phyloP scores from a whole-genome alignment of 2,113 vertebrate genomes.

The Paedocypris sp. region DNA sequence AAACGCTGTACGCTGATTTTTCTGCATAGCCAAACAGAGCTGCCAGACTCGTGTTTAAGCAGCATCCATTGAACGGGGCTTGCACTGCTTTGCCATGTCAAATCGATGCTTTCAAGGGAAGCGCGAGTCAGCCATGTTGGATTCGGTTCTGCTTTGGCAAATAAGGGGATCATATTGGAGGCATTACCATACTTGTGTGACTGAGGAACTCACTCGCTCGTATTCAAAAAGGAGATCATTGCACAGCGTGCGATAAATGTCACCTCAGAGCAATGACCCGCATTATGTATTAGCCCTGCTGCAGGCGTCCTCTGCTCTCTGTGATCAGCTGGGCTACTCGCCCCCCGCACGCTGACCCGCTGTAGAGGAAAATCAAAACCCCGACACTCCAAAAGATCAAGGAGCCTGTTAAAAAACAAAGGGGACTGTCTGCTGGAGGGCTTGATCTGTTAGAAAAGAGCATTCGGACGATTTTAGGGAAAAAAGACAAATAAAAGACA shows the following conservation, averaged over 20 bases:
- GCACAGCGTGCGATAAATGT: conserved; percentile 39
- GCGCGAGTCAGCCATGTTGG: conserved; percentile 31
- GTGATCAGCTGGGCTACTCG: conserved; percentile 26
- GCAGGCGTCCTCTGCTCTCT: conserved; percentile 20
- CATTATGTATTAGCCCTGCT: conserved; percentile 29
- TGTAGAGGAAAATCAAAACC: conserved; percentile 18
- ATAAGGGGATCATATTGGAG: conserved; percentile 41
- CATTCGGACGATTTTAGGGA: not conserved
- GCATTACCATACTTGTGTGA: conserved; percentile 38
- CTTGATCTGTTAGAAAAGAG: not conserved
- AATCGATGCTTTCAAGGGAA: conserved; percentile 38
- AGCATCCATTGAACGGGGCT: conserved; percentile 18
- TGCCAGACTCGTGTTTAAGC: conserved; percentile 29
- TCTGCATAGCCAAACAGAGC: conserved; percentile 27
- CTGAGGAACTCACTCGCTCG: conserved; percentile 20
- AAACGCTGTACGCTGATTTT: conserved; percentile 29
- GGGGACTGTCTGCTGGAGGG: not conserved
- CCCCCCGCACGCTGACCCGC: not conserved
- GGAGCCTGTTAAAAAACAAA: not conserved
- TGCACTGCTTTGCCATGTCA: conserved; percentile 31
- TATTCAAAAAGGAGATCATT: conserved; percentile 44
- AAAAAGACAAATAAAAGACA: not conserved
- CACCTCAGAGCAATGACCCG: conserved; percentile 36
- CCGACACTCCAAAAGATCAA: not conserved
- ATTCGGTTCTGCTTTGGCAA: conserved; percentile 38